Evolutionary conservation across 2,797 vertebrate genomes (phyloP).

Genomic region (Anas acuta): DNA sequence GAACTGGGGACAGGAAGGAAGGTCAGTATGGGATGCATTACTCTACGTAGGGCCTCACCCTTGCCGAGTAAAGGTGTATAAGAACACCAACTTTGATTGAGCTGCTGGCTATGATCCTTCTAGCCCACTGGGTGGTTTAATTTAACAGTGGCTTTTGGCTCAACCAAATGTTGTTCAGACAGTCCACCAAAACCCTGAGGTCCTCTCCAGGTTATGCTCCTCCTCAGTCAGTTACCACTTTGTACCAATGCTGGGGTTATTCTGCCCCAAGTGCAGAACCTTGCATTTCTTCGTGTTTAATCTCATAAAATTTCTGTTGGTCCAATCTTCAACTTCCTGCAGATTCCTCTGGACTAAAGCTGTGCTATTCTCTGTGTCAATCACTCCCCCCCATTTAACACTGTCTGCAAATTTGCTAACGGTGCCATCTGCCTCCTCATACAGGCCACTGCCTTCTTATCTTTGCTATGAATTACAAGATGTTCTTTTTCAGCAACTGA

Average conservation of each 20-base stretch:
- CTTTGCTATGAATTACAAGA: slow-evolving; percentile 44
- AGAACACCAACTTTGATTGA: not conserved
- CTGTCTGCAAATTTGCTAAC: slow-evolving; percentile 66
- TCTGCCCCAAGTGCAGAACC: not conserved
- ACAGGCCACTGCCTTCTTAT: slow-evolving; percentile 57
- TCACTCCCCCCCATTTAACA: slow-evolving; percentile 61
- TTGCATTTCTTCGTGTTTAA: slow-evolving; percentile 5
- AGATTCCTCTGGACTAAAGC: slow-evolving; percentile 61
- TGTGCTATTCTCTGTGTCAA: slow-evolving; percentile 54
- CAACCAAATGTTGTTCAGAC: not conserved
- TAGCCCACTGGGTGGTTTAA: not conserved
- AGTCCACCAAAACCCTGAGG: not conserved
- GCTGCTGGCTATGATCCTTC: not conserved
- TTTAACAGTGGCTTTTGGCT: not conserved
- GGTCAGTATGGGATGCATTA: not conserved
- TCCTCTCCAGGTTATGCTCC: not conserved
- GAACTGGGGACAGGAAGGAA: not conserved
- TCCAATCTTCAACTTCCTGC: slow-evolving; percentile 4
- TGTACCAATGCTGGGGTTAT: not conserved
- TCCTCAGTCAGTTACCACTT: not conserved
- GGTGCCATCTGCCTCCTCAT: slow-evolving; percentile 64
- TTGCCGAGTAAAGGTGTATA: not conserved
- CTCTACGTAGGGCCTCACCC: not conserved
- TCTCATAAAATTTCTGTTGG: slow-evolving; percentile 10
- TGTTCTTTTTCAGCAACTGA: slow-evolving; percentile 65